Evolutionary conservation across 1,140 invertebrate species (phyloP).

Genomic region (Sipha flava): DNA sequence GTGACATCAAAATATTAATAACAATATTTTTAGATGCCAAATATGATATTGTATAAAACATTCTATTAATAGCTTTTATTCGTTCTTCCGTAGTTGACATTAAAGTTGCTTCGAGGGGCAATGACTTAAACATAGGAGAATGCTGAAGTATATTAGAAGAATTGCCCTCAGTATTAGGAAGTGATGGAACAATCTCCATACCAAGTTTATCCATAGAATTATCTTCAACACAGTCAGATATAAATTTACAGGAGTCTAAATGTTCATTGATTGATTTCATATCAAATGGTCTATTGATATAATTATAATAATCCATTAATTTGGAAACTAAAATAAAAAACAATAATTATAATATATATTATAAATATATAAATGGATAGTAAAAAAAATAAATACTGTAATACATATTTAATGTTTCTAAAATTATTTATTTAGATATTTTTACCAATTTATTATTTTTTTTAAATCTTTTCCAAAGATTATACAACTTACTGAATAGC

Average conservation of each 20-base stretch:
- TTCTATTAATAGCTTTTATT: background rate
- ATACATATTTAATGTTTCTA: no score
- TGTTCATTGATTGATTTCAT: background rate
- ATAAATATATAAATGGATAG: background rate
- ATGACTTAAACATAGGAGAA: background rate
- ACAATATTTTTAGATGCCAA: constrained; percentile 26
- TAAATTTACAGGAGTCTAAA: background rate
- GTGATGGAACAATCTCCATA: background rate
- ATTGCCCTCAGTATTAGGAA: background rate
- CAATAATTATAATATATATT: background rate
- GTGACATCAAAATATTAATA: constrained; percentile 6
- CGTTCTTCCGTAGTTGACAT: constrained; percentile 14
- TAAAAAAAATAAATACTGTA: background rate
- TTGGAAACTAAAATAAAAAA: constrained; percentile 25
- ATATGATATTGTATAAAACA: constrained; percentile 5
- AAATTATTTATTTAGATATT: no score
- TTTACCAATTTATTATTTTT: no score
- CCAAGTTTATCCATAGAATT: constrained; percentile 20
- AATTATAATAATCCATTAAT: constrained; percentile 14
- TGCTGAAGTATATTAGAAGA: background rate
- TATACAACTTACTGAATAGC: no score
- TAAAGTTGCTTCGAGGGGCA: constrained; percentile 1
- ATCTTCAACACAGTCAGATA: background rate
- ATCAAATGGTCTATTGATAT: constrained; percentile 1
- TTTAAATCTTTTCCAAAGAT: no score